Evolutionary conservation across 2,113 vertebrate species (phyloP).

Genomic region (Alaudala cheleensis): DNA sequence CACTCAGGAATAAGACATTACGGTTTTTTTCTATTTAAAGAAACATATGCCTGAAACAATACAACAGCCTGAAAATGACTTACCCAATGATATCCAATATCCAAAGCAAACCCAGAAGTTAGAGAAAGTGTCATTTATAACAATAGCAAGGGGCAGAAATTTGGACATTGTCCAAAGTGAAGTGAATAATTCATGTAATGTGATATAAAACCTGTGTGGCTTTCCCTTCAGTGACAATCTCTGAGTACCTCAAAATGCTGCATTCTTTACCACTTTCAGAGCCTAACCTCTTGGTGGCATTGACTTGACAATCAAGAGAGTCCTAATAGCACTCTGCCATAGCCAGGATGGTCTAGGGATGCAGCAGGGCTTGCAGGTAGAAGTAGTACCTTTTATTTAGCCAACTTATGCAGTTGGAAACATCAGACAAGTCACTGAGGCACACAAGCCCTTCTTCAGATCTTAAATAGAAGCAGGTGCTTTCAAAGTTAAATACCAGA

Average conservation of each 20-base stretch:
- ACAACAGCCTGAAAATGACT: background rate
- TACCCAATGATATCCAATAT: background rate
- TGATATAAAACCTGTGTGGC: background rate
- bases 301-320: background rate
- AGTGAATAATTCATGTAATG: background rate
- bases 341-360: background rate
- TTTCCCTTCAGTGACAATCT: background rate
- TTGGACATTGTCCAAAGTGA: background rate
- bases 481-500: background rate
- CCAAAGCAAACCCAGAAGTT: background rate
- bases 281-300: background rate
- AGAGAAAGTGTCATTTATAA: background rate
- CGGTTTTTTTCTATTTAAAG: background rate
- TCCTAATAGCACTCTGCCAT: background rate
- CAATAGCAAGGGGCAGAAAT: background rate
- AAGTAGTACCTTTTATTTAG: background rate
- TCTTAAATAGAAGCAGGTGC: constrained; percentile 1
- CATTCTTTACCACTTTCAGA: background rate
- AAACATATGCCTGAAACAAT: background rate
- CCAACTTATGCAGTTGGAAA: background rate
- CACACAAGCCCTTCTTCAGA: background rate
- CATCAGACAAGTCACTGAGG: background rate
- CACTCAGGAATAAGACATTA: background rate
- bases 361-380: background rate
- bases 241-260: background rate